Evolutionary conservation across 1,140 invertebrate species (phyloP).

Genomic region (Cydia amplana): DNA sequence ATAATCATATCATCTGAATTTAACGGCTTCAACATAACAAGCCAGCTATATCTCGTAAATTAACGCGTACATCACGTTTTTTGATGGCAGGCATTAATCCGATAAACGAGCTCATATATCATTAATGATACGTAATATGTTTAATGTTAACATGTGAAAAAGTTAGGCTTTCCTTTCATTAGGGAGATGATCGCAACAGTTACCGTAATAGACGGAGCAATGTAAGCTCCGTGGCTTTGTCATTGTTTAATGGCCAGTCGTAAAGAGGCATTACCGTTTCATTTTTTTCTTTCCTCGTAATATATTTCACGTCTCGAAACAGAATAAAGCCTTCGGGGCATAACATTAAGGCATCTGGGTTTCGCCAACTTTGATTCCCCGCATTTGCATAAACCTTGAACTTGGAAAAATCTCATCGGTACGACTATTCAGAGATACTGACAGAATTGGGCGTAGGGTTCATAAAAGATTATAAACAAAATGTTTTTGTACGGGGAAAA

Average conservation of each 20-base stretch:
- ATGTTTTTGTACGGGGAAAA: slow-evolving; percentile 11
- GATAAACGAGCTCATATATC: not conserved
- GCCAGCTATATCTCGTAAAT: not conserved
- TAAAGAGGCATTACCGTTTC: slow-evolving; percentile 48
- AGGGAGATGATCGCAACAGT: slow-evolving; percentile 31
- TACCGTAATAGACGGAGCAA: slow-evolving; percentile 36
- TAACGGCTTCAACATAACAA: slow-evolving; percentile 10
- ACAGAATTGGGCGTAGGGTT: slow-evolving; percentile 1
- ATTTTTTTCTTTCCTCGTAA: slow-evolving; percentile 42
- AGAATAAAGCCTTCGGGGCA: slow-evolving; percentile 22
- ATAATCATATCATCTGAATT: not conserved
- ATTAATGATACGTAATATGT: slow-evolving; percentile 4
- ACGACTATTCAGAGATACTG: slow-evolving; percentile 7
- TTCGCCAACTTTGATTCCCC: slow-evolving; percentile 24
- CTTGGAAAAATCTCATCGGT: slow-evolving; percentile 10
- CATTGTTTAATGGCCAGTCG: slow-evolving; percentile 51
- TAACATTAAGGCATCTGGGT: slow-evolving; percentile 29
- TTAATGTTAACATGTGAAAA: slow-evolving; percentile 34
- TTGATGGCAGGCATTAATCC: not conserved
- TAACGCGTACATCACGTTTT: not conserved
- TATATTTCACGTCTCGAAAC: slow-evolving; percentile 33
- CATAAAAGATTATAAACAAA: slow-evolving; percentile 25
- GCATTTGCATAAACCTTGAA: slow-evolving; percentile 27
- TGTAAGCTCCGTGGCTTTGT: slow-evolving; percentile 40
- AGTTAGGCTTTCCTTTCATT: slow-evolving; percentile 23